Conservation (phyloP, 2,113 vertebrate genomes). For the Setophaga coronata region DNA sequence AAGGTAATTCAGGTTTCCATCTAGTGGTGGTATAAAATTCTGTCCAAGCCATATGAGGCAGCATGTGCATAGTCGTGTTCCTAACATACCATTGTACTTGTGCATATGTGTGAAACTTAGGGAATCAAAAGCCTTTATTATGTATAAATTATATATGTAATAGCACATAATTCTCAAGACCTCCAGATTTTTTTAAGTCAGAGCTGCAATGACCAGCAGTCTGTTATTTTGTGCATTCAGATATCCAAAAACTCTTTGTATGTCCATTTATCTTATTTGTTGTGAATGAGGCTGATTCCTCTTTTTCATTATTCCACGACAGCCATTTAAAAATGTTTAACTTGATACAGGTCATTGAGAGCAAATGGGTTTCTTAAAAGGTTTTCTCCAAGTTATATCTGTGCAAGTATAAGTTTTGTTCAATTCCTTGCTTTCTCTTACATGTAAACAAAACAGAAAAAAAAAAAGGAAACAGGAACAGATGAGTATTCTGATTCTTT, state of each 20-base stretch:
- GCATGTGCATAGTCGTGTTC: neutral
- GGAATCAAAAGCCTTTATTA: neutral
- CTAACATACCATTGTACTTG: neutral
- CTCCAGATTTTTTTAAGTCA: neutral
- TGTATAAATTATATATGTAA: neutral
- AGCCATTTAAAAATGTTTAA: neutral
- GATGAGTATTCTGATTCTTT: neutral
- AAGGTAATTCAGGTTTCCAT: conserved; percentile 57
- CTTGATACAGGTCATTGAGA: neutral
- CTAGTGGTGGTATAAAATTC: conserved; percentile 51
- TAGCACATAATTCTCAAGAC: neutral
- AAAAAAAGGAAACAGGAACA: neutral
- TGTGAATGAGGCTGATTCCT: neutral
- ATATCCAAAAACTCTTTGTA: neutral
- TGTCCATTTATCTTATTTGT: neutral
- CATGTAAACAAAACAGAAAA: neutral
- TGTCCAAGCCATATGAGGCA: neutral
- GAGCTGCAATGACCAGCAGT: neutral
- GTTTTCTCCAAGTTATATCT: neutral
- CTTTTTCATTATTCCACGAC: neutral
- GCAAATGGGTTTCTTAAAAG: neutral
- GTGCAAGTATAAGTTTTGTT: neutral
- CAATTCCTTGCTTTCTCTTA: neutral
- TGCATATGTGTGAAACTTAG: neutral
- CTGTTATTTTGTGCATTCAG: neutral